phyloP scores from a whole-genome alignment of 2,888 invertebrate genomes.

The Diplolepis rosae region DNA sequence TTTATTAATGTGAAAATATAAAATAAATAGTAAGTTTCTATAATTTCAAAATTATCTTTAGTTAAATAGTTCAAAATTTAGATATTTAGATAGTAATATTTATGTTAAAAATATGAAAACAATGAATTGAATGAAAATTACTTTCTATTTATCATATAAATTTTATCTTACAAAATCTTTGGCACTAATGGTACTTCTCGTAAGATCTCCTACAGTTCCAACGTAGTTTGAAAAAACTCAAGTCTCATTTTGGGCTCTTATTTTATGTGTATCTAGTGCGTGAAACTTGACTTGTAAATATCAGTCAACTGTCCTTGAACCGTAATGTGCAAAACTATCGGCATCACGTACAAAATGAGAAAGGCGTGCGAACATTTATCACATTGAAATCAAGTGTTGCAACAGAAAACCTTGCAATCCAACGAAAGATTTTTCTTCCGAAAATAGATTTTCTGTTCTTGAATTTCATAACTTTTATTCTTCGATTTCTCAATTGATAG shows the following conservation, averaged over 20 bases:
- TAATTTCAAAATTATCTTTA: slow-evolving; percentile 14
- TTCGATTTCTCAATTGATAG: background rate
- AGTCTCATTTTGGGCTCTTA: no score
- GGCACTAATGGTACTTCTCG: background rate
- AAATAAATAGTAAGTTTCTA: slow-evolving; percentile 14
- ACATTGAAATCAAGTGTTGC: background rate
- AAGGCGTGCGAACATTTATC: background rate
- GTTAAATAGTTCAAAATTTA: background rate
- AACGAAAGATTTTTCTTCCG: background rate
- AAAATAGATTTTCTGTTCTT: background rate
- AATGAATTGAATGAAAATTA: slow-evolving; percentile 43
- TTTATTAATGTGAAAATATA: slow-evolving; percentile 11
- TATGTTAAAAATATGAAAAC: background rate
- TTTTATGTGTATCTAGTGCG: no score
- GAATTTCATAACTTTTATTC: background rate
- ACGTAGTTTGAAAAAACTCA: no score
- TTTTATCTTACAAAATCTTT: slow-evolving; percentile 13
- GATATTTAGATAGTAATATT: background rate
- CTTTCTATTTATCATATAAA: slow-evolving; percentile 34
- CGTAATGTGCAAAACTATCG: background rate
- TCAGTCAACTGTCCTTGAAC: background rate
- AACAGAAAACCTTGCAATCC: background rate
- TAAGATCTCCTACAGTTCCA: no score
- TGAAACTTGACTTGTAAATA: background rate
- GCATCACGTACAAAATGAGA: no score